Evolutionary conservation across 2,113 vertebrate genomes (phyloP), one percentile per base, ranked within the genome.

Genomic region (Ictidomys tridecemlineatus): DNA sequence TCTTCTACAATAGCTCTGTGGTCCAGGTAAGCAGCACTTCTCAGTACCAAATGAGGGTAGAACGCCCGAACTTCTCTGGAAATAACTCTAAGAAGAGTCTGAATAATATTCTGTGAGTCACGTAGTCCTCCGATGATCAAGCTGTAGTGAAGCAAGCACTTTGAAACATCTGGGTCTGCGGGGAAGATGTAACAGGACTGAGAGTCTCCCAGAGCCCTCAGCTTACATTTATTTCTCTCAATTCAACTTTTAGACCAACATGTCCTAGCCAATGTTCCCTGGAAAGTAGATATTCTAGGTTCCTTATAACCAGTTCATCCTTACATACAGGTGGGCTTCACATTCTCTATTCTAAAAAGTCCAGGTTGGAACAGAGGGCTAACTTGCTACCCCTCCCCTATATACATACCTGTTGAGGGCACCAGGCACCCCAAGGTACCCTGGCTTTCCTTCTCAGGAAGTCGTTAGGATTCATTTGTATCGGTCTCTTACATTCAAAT

Each of bases 401-500:
- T 30, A 58, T 12, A 69, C 20, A 88, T 12, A 17, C 28, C 14
- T 61, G 72, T 9, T 65, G 17, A 8, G 42, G 34, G 85, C 18
- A 24, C 14, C 28, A 63, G 4, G 32, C 8, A 4, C 1, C 16
- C 39, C 67, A 9, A 74, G 17, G 1, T 4, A 72, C 30, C 42
- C 5, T 45, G 1, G 2, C 16, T 78, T 83, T n/a, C 6, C 67
- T 70, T 45, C 58, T 91, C 34, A 34, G 70, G 22, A 74, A 93
- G 92, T 79, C 51, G 32, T 79, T 79, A 87, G 10, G 32, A 88
- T 34, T 93, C 30, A 78, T 51, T 24, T 63, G 34, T 69, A 69
- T 37, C 85, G 67, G 12, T 89, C 63, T 95, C 69, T 76, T 88
- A 91, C 45, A 90, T 13, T 84, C 28, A 96, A 96, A 93, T 85